Evolutionary conservation across 1,140 invertebrate species (phyloP), one percentile per base, ranked within the genome.

Genomic region (Trinorchestia longiramus): DNA sequence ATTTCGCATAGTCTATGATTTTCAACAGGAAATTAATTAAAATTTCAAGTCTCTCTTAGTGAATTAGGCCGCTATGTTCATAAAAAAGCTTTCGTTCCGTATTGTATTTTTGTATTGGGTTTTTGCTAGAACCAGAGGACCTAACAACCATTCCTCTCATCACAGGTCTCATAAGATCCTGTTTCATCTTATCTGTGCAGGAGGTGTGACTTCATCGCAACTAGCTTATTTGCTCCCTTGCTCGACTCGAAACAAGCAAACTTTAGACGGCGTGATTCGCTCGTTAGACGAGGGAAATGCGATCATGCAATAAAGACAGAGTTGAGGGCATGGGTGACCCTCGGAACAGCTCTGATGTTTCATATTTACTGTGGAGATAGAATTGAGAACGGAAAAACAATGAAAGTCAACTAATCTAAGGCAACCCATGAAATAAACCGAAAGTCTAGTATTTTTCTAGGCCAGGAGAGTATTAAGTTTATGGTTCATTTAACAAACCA

Each of bases 241-340:
- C 88, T 41, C 8, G 41, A 42, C 41, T 43, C 88, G 88, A 41
- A 91, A 91, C 88, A 43, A 91, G 88, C 88, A 91, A 91, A 91
- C 88, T 91, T 91, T 91, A 15, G 88, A 4, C 43, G 88, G 43
- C 43, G 41, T 91, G 88, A 91, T 91, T 91, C 88, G 41, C 88
- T 91, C 88, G 88, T 91, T 91, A 91, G 36, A 23, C 17, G 19
- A 42, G 8, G 43, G 3, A 15, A 3, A 91, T 0, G 36, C 15
- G 88, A 91, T 91, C 88, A 42, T 41, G 41, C 43, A 91, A 91
- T 23, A 41, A 91, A 42, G 88, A 42, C 8, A 42, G 41, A 43
- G 41, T 42, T 42, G 3, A 91, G 88, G 11, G 62, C 62, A 23
- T 36, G 1, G 8, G 28, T 36, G 11, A 77, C 62, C 28, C 28